Evolutionary conservation across 1,140 invertebrate species (phyloP).

Genomic region (Chironomus striatipennis): DNA sequence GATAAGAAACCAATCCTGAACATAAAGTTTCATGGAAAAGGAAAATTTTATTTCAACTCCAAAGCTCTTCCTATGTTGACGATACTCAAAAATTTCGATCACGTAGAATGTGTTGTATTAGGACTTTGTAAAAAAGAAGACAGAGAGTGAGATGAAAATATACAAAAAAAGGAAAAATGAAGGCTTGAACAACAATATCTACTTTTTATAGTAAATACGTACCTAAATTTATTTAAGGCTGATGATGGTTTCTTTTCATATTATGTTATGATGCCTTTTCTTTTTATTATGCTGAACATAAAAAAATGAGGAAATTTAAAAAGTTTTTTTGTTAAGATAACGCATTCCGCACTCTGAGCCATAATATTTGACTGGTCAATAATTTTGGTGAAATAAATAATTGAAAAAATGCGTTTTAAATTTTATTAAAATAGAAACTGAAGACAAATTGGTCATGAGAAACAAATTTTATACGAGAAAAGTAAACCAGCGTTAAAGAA

Average conservation of each 20-base stretch:
- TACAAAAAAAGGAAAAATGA: too few relatives aligned
- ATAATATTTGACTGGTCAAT: too few relatives aligned
- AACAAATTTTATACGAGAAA: background rate
- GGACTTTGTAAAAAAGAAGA: background rate
- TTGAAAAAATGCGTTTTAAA: too few relatives aligned
- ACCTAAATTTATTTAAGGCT: background rate
- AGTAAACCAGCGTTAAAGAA: background rate
- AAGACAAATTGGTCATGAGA: too few relatives aligned
- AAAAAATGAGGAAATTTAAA: background rate
- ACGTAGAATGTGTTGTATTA: conserved; percentile 20
- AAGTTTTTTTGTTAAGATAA: background rate
- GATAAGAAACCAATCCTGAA: conserved; percentile 5
- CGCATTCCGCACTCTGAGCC: background rate
- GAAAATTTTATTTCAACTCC: too few relatives aligned
- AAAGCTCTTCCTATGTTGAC: background rate
- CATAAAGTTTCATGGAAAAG: background rate
- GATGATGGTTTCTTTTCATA: conserved; percentile 4
- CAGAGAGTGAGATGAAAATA: background rate
- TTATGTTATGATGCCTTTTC: background rate
- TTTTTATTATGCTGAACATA: conserved; percentile 16
- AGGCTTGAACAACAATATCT: background rate
- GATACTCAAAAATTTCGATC: conserved; percentile 16
- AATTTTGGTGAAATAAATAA: too few relatives aligned
- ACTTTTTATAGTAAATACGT: background rate
- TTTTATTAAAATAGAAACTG: too few relatives aligned